phyloP scores from a whole-genome alignment of 2,888 invertebrate genomes.

The Pheosia gnoma region DNA sequence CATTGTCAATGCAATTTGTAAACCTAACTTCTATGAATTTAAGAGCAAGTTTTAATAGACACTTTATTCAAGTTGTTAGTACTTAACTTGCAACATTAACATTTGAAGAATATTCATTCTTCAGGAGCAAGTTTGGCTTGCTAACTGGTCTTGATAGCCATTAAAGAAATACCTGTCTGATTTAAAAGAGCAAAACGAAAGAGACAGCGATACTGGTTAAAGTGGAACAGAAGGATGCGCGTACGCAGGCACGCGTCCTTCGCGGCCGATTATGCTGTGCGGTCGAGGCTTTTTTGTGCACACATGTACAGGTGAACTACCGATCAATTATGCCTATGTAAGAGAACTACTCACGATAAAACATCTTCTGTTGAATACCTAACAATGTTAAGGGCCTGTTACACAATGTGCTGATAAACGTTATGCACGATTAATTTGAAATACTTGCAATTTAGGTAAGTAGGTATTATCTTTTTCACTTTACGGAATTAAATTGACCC shows the following conservation, averaged over 20 bases:
- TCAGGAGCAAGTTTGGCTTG: constrained; percentile 51
- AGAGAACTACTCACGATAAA: constrained; percentile 57
- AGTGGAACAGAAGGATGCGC: constrained; percentile 53
- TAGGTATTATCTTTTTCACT: too few species aligned
- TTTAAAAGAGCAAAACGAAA: constrained; percentile 49
- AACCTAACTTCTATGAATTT: too few species aligned
- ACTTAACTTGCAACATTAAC: constrained; percentile 44
- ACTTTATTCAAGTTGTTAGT: constrained; percentile 6
- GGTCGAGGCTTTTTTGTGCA: constrained; percentile 60
- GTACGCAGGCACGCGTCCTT: constrained; percentile 79
- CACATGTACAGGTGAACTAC: constrained; percentile 13
- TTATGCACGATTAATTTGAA: too few species aligned
- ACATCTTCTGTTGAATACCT: too few species aligned
- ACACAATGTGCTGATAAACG: too few species aligned
- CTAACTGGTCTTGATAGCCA: constrained; percentile 61
- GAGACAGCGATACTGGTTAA: constrained; percentile 44
- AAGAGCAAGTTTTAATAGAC: too few species aligned
- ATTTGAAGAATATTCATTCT: constrained; percentile 62
- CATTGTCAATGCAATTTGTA: too few species aligned
- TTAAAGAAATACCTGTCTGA: constrained; percentile 61
- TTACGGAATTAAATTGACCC: too few species aligned
- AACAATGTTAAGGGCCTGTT: too few species aligned
- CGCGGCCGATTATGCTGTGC: constrained; percentile 62
- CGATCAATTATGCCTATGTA: constrained; percentile 20
- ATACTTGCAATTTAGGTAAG: too few species aligned